Base-by-base conservation (phyloP, 1,140 invertebrate species). In the Megalonaias nervosa region DNA sequence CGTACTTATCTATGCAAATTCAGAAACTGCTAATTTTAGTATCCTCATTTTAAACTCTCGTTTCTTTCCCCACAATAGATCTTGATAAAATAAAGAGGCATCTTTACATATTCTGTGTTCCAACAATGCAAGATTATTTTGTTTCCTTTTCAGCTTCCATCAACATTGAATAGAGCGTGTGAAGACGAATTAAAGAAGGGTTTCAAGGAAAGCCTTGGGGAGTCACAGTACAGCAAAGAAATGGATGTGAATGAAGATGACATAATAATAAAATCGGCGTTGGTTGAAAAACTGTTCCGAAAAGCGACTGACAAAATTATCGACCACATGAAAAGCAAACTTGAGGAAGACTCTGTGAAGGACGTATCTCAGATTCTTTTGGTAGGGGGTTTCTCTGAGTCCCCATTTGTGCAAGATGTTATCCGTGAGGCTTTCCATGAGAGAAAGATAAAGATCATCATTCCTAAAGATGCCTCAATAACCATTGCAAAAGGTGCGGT, bases 321-420 rank as follows among this genome's bases (percentile, higher is more conserved):
- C 31, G 14, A 55, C n/a, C 80, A 78, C 23, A 58, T 81, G 11
- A 67, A 71, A 16, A 23, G 56, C 19, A 15, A 79, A 19, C 56
- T 79, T 13, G 59, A 5, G 5, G 57, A 67, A 12, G 59, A 48
- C 19, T 1, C 19, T 1, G 60, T 31, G 4, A 65, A 65, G 59
- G 76, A 70, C 0, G 62, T 76, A 0, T 23, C 55, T 6, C 57
- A 26, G 19, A 71, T 81, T 0, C 26, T 81, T 0, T 78, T 81
- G 80, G 80, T 81, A 16, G 80, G 80, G 55, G 80, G 80, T 19
- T 77, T 78, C 60, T 78, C 80, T 15, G 74, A 81, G 61, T 81
- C 73, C 19, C 64, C 73, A 58, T 26, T 78, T 6, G 55, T 81
- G 16, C 69, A 67, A 59, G 48, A 73, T 26, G 73, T 31, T 48